Evolutionary conservation across 2,113 vertebrate species (phyloP).

Genomic region (Alaudala cheleensis): DNA sequence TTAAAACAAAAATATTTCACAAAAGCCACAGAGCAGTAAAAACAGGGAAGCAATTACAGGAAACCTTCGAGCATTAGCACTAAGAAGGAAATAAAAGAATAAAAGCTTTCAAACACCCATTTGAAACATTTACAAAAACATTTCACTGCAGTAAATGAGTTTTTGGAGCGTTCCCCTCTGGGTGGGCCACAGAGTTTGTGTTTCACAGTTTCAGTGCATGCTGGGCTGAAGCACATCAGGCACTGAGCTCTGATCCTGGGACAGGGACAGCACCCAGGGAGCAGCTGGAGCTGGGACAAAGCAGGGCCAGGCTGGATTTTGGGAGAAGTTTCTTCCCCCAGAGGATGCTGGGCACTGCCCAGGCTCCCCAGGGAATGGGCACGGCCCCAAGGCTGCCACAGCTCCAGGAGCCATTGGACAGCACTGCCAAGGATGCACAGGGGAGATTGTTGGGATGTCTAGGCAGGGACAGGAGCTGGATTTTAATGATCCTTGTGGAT

Average conservation of each 20-base stretch:
- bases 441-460: not conserved
- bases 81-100: constrained; percentile 26
- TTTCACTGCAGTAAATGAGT: not conserved
- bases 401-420: not conserved
- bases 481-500: not conserved
- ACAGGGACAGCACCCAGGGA: not conserved
- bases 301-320: not conserved
- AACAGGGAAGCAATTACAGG: constrained; percentile 53
- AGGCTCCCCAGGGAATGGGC: not conserved
- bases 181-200: not conserved
- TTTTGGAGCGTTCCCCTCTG: not conserved
- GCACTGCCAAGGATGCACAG: rapidly evolving
- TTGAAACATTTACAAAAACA: constrained; percentile 27
- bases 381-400: not conserved
- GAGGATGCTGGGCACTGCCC: not conserved
- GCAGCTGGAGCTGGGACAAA: not conserved
- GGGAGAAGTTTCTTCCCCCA: not conserved
- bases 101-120: not conserved
- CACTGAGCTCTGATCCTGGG: not conserved
- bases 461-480: not conserved
- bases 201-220: rapidly evolving
- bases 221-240: not conserved
- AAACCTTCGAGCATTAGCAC: constrained; percentile 29
- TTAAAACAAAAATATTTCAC: constrained; percentile 69
- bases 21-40: constrained; percentile 46